Evolutionary conservation across 1,140 invertebrate species (phyloP).

Genomic region (Neuroterus valhalla): DNA sequence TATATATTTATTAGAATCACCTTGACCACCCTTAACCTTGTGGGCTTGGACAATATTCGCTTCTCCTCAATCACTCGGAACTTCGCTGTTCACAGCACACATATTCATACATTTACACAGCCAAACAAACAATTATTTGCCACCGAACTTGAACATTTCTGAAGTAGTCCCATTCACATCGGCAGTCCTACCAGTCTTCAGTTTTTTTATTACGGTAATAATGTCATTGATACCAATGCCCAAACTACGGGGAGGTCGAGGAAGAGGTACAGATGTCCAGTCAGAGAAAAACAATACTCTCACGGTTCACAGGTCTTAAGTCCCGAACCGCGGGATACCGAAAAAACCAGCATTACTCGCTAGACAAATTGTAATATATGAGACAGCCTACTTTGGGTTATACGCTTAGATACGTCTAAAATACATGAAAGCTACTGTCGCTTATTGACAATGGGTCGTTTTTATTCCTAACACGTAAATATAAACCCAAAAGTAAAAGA

Average conservation of each 20-base stretch:
- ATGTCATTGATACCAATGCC: too few species aligned
- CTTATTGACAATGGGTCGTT: slow-evolving; percentile 30
- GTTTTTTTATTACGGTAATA: too few species aligned
- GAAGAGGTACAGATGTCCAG: slow-evolving; percentile 13
- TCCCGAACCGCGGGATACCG: slow-evolving; percentile 57
- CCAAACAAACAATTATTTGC: too few species aligned
- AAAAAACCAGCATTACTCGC: slow-evolving; percentile 58
- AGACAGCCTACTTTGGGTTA: slow-evolving; percentile 61
- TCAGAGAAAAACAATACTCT: slow-evolving; percentile 59
- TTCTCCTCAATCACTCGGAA: too few species aligned
- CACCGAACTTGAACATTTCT: too few species aligned
- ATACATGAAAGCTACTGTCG: slow-evolving; percentile 59
- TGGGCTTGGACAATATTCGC: too few species aligned
- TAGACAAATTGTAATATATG: slow-evolving; percentile 74
- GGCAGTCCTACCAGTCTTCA: too few species aligned
- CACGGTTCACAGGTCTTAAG: slow-evolving; percentile 51
- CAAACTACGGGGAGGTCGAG: neutral
- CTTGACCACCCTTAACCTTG: too few species aligned
- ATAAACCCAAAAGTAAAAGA: neutral
- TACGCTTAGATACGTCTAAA: slow-evolving; percentile 54
- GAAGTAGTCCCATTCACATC: too few species aligned
- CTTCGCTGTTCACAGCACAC: too few species aligned
- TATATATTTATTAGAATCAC: too few species aligned
- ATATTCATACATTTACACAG: too few species aligned
- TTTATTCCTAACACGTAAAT: neutral